Evolutionary conservation across 2,113 vertebrate species (phyloP).

Genomic region (Hippopotamus amphibius): DNA sequence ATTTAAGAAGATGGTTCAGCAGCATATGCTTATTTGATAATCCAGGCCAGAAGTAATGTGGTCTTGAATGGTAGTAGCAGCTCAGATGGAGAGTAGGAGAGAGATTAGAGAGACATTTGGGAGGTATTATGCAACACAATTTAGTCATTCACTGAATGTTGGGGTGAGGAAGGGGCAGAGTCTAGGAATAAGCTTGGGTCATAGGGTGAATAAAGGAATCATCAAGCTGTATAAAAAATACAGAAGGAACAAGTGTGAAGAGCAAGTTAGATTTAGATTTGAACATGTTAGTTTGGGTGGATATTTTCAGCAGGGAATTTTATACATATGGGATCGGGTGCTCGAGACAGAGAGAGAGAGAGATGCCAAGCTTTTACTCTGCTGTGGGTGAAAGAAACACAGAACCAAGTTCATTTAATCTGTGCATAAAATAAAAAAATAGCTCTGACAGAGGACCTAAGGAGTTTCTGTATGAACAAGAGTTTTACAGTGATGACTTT

Average conservation of each 20-base stretch:
- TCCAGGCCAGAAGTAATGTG: constrained; percentile 2
- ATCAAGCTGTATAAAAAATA: not conserved
- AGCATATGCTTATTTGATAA: not conserved
- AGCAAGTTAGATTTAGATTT: constrained; percentile 42
- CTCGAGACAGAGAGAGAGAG: not conserved
- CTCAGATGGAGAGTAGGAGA: constrained; percentile 6
- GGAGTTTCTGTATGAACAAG: not conserved
- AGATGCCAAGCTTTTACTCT: constrained; percentile 5
- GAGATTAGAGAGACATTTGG: not conserved
- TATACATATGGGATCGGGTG: not conserved
- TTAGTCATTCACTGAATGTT: constrained; percentile 13
- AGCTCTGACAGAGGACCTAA: not conserved
- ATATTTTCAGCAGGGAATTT: constrained; percentile 48
- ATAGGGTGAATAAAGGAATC: constrained; percentile 21
- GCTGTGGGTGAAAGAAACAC: not conserved
- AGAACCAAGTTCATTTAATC: constrained; percentile 28
- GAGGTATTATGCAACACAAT: not conserved
- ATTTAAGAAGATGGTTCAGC: not conserved
- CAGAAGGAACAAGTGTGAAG: constrained; percentile 42
- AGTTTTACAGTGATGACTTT: not conserved
- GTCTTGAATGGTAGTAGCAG: constrained; percentile 6
- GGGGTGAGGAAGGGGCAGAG: not conserved
- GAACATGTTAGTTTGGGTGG: not conserved
- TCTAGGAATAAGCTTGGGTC: constrained; percentile 1
- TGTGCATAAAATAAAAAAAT: constrained; percentile 39